Evolutionary conservation across 1,140 invertebrate genomes (phyloP), one percentile per base, ranked within the genome.

Genomic region (Drosophila malerkotliana): DNA sequence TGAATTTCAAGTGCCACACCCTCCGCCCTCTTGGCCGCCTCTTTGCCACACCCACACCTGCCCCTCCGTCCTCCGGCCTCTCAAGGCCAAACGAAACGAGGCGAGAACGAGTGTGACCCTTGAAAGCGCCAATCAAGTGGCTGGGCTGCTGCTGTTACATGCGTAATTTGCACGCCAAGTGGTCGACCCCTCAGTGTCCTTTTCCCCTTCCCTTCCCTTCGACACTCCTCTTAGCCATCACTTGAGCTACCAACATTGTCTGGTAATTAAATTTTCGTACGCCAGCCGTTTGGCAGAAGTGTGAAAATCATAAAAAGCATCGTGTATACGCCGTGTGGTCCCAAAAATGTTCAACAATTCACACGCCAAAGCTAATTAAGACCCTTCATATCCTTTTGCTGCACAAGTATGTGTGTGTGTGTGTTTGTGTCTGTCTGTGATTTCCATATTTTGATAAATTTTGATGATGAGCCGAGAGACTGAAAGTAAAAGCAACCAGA

Each of bases 221-320:
- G 1, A 9, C 32, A 34, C 10, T 34, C 26, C 10, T 34, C 26
- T 28, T 28, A 3, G 10, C 32, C 8, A 18, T 47, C 52, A 24
- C 34, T n/a, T 21, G 30, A 8, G 4, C 10, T 12, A 12, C 21
- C 39, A 58, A 30, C 57, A 54, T 54, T 48, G 32, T 82, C 53
- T 77, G 77, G 81, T 84, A 84, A 84, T 84, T 84, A 87, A 85
- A 84, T 84, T 84, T 37, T 84, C 44, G 76, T 67, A 75, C 56
- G 57, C 14, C 59, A 53, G 62, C 48, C 62, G 76, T 37, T 60
- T 59, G 66, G 59, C 72, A 67, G 34, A 77, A 85, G 81, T 84
- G 81, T 84, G 82, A 84, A 84, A 84, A 84, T 77, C 81, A 87
- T 84, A 87, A 84, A 84, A 84, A 84, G 77, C 81, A 85, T 76